phyloP scores from a whole-genome alignment of 2,797 vertebrate species.

The Cebuella pygmaea region DNA sequence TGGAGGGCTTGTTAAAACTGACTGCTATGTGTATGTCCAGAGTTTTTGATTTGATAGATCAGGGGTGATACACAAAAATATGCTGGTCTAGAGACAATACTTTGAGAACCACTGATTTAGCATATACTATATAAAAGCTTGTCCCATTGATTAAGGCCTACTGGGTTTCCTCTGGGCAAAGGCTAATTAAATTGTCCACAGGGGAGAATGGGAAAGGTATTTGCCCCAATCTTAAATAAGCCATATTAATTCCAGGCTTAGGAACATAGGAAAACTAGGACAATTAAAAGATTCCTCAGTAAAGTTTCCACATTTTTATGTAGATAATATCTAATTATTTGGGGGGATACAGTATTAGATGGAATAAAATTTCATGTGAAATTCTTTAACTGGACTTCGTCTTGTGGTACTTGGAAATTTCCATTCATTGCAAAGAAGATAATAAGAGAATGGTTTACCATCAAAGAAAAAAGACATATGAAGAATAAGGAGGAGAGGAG shows the following conservation, averaged over 20 bases:
- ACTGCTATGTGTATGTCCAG: neutral
- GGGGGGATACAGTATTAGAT: neutral
- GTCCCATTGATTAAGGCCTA: neutral
- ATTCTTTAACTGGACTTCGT: slow-evolving; percentile 3
- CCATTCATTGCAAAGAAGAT: neutral
- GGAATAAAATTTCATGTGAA: neutral
- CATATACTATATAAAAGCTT: neutral
- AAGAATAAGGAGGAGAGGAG: neutral
- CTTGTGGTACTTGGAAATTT: neutral
- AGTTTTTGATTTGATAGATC: neutral
- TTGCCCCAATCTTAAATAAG: neutral
- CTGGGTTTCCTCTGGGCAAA: neutral
- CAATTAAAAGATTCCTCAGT: neutral
- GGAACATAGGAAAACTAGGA: neutral
- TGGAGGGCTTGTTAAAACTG: neutral
- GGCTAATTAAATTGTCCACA: neutral
- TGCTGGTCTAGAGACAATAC: neutral
- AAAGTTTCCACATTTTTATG: neutral
- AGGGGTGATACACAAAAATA: neutral
- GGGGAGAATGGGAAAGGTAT: neutral
- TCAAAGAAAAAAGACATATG: neutral
- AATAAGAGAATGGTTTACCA: neutral
- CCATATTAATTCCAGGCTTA: neutral
- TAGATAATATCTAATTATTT: neutral
- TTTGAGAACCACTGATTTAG: neutral